Percentiles rank a stretch among this genome's conserved stretches.
These are phyloP conservation scores for Apoderus coryli DNA, from an alignment of 2,888 invertebrate genomes.

Conservation along the genomic window DNA sequence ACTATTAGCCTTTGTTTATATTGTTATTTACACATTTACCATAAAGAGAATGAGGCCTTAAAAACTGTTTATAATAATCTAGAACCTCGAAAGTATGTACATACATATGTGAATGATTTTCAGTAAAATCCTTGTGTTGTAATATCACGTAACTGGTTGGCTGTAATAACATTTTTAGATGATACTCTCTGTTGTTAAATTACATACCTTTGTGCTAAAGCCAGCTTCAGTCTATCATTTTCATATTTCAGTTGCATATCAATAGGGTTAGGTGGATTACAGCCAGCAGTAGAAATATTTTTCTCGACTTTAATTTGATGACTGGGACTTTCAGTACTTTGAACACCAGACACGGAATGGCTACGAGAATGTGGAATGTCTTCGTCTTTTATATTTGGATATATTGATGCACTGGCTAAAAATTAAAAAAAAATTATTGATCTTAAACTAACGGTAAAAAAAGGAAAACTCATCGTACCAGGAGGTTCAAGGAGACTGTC, in stretches of 20 bases:
- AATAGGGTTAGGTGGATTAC: slow-evolving; percentile 21
- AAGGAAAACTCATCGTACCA: slow-evolving; percentile 20
- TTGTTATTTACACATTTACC: too few species aligned
- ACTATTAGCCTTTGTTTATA: too few species aligned
- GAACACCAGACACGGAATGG: slow-evolving; percentile 43
- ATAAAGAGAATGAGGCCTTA: too few species aligned
- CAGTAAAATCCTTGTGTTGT: too few species aligned
- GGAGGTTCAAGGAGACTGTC: slow-evolving; percentile 36
- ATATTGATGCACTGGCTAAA: slow-evolving; percentile 26
- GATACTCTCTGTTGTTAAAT: too few species aligned
- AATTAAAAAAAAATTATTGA: slow-evolving; percentile 2
- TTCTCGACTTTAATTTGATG: slow-evolving; percentile 38
- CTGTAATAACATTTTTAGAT: too few species aligned
- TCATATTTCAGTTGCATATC: slow-evolving; percentile 92
- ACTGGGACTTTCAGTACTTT: slow-evolving; percentile 50
- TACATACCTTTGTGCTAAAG: slow-evolving; percentile 80
- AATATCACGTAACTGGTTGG: too few species aligned
- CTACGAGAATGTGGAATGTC: slow-evolving; percentile 44
- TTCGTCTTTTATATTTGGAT: slow-evolving; percentile 27
- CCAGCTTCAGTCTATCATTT: slow-evolving; percentile 90
- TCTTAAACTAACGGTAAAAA: neutral
- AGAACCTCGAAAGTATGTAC: too few species aligned
- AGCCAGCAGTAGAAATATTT: slow-evolving; percentile 18
- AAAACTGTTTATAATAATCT: too few species aligned
- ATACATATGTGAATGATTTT: too few species aligned